phyloP scores from a whole-genome alignment of 2,113 vertebrate species.

The Steatornis caripensis region DNA sequence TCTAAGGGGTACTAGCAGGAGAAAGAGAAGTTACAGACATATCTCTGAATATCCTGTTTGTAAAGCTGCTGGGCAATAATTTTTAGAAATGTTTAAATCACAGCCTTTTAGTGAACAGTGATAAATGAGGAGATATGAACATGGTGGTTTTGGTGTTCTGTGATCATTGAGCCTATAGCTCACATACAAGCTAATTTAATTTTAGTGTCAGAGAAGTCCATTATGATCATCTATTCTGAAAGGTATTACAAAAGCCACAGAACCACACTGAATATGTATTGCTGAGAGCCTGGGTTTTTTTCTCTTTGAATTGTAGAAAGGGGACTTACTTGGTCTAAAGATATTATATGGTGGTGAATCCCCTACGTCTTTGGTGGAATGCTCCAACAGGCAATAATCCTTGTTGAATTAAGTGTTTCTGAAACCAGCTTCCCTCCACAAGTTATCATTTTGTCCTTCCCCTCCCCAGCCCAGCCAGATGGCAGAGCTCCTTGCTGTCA shows the following conservation, averaged over 20 bases:
- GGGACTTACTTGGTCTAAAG: not conserved
- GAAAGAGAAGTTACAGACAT: not conserved
- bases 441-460: not conserved
- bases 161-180: not conserved
- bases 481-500: not conserved
- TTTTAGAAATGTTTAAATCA: not conserved
- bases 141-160: not conserved
- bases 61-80: not conserved
- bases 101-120: not conserved
- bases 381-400: not conserved
- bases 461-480: not conserved
- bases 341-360: not conserved
- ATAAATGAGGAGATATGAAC: not conserved
- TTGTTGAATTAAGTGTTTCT: not conserved
- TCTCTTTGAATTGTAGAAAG: not conserved
- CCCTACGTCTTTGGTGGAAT: not conserved
- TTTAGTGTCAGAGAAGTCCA: not conserved
- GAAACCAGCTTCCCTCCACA: not conserved
- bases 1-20: not conserved
- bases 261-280: not conserved
- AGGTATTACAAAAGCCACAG: not conserved
- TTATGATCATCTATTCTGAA: not conserved
- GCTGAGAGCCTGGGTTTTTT: not conserved
- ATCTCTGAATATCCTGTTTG: not conserved
- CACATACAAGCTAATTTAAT: not conserved